Base-by-base conservation (phyloP, 2,888 invertebrate genomes). In the Monoplex corrugatus region DNA sequence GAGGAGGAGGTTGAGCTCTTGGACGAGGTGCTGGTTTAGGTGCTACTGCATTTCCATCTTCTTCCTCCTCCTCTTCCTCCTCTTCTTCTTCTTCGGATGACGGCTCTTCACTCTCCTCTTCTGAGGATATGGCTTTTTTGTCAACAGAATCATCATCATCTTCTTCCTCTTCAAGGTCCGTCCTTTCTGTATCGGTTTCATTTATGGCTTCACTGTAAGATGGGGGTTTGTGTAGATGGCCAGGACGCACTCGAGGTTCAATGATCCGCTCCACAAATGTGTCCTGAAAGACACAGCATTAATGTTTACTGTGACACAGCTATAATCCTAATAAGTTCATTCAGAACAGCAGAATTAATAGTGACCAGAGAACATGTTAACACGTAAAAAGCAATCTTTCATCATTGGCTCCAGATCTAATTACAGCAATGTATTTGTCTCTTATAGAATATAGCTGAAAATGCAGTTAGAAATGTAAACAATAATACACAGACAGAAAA, bases 251-350 rank as follows among this genome's bases (percentile, higher is more conserved):
- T 1, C 93, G 89, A n/a, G 93, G 92, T 35, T 88, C 89, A 19
- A 93, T 93, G 16, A 92, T 92, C 50, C 93, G 91, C 89, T 95
- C 94, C 28, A 93, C 91, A 89, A 92, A 92, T 23, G 89, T 91
- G 86, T 92, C 91, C 88, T 94, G 88, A 43, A 82, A 50, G 45
- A 80, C n/a, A n/a, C n/a, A n/a, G n/a, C n/a, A n/a, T n/a, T n/a
- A n/a, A n/a, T n/a, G n/a, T n/a, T n/a, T n/a, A n/a, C n/a, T n/a
- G n/a, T n/a, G n/a, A n/a, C n/a, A n/a, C n/a, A n/a, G n/a, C n/a
- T n/a, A n/a, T n/a, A n/a, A n/a, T n/a, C n/a, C n/a, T n/a, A n/a
- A n/a, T n/a, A n/a, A n/a, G n/a, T n/a, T n/a, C n/a, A n/a, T n/a
- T n/a, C n/a, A n/a, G n/a, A n/a, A n/a, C n/a, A n/a, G n/a, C n/a